A percentile compares a stretch with the other conserved stretches of the same genome.
Conservation (phyloP, 2,888 invertebrate species). For the Scaptomyza flava region DNA sequence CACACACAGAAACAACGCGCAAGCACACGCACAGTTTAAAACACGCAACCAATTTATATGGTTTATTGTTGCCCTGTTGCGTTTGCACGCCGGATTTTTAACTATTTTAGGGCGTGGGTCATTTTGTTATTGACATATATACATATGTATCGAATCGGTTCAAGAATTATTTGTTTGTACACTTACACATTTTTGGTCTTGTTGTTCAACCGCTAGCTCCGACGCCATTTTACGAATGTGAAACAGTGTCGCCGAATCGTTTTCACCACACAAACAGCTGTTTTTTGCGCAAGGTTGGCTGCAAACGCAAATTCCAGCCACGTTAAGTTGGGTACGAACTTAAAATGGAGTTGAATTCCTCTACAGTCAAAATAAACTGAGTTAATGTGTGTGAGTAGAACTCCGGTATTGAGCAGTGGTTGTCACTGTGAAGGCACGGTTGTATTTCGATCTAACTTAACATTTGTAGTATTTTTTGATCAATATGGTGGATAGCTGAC, state of each 20-base stretch:
- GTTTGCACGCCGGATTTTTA: slow-evolving; percentile 14
- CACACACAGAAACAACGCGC: slow-evolving; percentile 16
- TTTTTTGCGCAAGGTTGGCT: slow-evolving; percentile 48
- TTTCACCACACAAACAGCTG: slow-evolving; percentile 59
- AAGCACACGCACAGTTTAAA: slow-evolving; percentile 39
- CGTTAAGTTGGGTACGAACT: slow-evolving; percentile 34
- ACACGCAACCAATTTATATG: slow-evolving; percentile 60
- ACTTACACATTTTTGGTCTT: slow-evolving; percentile 66
- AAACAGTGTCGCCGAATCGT: slow-evolving; percentile 50
- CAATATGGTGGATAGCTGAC: neutral
- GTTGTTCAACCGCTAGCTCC: slow-evolving; percentile 66
- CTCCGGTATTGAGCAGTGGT: neutral
- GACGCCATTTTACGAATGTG: slow-evolving; percentile 68
- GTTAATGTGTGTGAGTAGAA: neutral
- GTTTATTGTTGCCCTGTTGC: slow-evolving; percentile 29
- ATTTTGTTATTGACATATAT: slow-evolving; percentile 29
- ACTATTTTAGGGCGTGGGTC: slow-evolving; percentile 33
- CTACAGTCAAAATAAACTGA: neutral
- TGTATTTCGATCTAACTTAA: neutral
- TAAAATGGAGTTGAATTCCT: slow-evolving; percentile 1
- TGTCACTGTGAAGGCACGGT: neutral
- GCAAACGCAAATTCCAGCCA: slow-evolving; percentile 23
- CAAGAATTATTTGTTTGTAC: slow-evolving; percentile 50
- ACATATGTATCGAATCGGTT: slow-evolving; percentile 44
- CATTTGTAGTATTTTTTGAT: neutral